Percentiles rank a stretch among this genome's conserved stretches.
These are phyloP conservation scores for Myoxocephalus aenaeus DNA, from an alignment of 2,797 vertebrate species.

Conservation along the genomic window DNA sequence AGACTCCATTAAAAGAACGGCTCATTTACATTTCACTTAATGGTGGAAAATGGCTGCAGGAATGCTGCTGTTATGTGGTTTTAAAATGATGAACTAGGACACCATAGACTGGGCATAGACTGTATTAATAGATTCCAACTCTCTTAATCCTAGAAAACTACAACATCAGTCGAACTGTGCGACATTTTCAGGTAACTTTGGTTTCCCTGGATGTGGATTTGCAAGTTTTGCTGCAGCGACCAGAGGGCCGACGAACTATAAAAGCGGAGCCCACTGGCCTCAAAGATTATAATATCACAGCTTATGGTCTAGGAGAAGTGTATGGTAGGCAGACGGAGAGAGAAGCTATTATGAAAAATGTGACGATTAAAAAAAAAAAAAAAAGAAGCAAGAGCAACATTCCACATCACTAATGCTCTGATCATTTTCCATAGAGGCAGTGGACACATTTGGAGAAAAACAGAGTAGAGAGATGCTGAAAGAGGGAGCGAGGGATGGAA, in stretches of 20 bases:
- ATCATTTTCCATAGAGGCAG: constrained; percentile 56
- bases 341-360: constrained; percentile 14
- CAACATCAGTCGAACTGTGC: not conserved
- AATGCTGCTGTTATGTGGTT: constrained; percentile 51
- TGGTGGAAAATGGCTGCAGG: constrained; percentile 68
- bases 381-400: constrained; percentile 24
- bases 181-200: constrained; percentile 16
- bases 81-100: constrained; percentile 39
- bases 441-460: constrained; percentile 35
- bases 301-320: not conserved
- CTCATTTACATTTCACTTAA: constrained; percentile 66
- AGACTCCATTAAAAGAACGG: constrained; percentile 64
- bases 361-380: constrained; percentile 16
- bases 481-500: not conserved
- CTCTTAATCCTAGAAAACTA: constrained; percentile 2
- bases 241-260: not conserved
- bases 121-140: constrained; percentile 10
- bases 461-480: constrained; percentile 10
- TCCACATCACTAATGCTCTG: constrained; percentile 43
- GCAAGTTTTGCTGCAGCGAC: not conserved
- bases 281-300: not conserved
- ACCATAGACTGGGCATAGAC: constrained; percentile 35
- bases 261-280: not conserved
- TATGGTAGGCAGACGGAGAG: constrained; percentile 1
- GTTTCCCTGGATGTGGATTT: not conserved